Percentiles rank a stretch among this genome's conserved stretches.
These are phyloP conservation scores for Perca flavescens DNA, from an alignment of 2,113 vertebrate genomes.

Conservation along the genomic window DNA sequence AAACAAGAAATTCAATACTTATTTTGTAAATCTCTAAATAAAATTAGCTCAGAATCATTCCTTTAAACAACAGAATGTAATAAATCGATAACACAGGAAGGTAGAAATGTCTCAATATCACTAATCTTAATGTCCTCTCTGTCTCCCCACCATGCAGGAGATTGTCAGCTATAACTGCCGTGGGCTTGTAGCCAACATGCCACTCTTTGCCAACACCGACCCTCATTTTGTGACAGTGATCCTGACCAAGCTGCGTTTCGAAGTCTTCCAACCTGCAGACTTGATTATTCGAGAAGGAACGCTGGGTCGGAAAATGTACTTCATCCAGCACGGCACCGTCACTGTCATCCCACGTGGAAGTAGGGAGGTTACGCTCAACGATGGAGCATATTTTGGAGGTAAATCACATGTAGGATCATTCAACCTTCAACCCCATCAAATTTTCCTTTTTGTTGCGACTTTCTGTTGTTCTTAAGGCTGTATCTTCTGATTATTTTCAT, in stretches of 20 bases:
- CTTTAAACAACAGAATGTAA: background rate
- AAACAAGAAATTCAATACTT: background rate
- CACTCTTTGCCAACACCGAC: slow-evolving; percentile 96
- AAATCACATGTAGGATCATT: slow-evolving; percentile 55
- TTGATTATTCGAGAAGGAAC: slow-evolving; percentile 94
- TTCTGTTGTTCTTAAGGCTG: background rate
- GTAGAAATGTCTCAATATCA: background rate
- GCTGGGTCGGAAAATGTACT: slow-evolving; percentile 98
- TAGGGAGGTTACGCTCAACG: slow-evolving; percentile 91
- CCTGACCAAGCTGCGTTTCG: slow-evolving; percentile 94
- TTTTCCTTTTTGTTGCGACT: background rate
- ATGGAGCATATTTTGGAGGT: slow-evolving; percentile 98
- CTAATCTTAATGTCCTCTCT: background rate
- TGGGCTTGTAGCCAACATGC: slow-evolving; percentile 96
- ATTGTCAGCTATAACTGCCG: slow-evolving; percentile 98
- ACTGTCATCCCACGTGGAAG: slow-evolving; percentile 92
- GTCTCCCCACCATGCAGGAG: slow-evolving; percentile 83
- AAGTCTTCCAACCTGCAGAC: slow-evolving; percentile 95
- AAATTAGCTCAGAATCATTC: background rate
- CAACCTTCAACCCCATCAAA: slow-evolving; percentile 6
- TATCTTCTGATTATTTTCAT: background rate
- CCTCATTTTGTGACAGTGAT: slow-evolving; percentile 97
- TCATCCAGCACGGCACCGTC: slow-evolving; percentile 95
- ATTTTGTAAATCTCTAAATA: background rate
- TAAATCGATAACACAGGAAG: background rate